A percentile compares a stretch with the other conserved stretches of the same genome.
Conservation (phyloP, 1,140 invertebrate species). For the Lepidurus arcticus region DNA sequence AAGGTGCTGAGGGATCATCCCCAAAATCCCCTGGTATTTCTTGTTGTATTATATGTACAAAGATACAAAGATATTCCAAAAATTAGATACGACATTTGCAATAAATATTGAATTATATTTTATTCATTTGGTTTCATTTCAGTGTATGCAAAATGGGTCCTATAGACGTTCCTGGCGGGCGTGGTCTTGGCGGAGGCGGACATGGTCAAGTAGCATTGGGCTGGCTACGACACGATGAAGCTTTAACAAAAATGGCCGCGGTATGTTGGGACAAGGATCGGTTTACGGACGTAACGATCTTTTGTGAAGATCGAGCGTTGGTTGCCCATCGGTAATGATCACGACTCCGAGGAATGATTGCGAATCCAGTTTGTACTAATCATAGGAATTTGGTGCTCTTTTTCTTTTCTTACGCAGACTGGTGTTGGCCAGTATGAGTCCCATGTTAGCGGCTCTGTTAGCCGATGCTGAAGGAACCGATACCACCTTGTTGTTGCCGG, state of each 20-base stretch:
- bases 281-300: slow-evolving; percentile 34
- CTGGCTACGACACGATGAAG: slow-evolving; percentile 35
- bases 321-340: slow-evolving; percentile 33
- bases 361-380: background rate
- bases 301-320: slow-evolving; percentile 35
- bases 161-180: background rate
- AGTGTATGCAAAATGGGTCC: slow-evolving; percentile 10
- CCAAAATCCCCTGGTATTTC: too few species aligned
- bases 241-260: slow-evolving; percentile 35
- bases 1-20: too few species aligned
- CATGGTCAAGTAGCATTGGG: slow-evolving; percentile 32
- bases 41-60: too few species aligned
- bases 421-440: slow-evolving; percentile 35
- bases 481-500: slow-evolving; percentile 30
- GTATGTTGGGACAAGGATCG: slow-evolving; percentile 33
- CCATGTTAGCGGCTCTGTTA: slow-evolving; percentile 32
- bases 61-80: too few species aligned
- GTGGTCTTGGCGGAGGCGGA: background rate
- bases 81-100: too few species aligned
- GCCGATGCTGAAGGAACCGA: slow-evolving; percentile 32
- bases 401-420: slow-evolving; percentile 22
- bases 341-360: background rate
- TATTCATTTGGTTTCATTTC: background rate
- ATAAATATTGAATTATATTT: background rate
- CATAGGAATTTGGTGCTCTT: background rate